phyloP scores from a whole-genome alignment of 2,113 vertebrate species.

The Trematomus loennbergii region DNA sequence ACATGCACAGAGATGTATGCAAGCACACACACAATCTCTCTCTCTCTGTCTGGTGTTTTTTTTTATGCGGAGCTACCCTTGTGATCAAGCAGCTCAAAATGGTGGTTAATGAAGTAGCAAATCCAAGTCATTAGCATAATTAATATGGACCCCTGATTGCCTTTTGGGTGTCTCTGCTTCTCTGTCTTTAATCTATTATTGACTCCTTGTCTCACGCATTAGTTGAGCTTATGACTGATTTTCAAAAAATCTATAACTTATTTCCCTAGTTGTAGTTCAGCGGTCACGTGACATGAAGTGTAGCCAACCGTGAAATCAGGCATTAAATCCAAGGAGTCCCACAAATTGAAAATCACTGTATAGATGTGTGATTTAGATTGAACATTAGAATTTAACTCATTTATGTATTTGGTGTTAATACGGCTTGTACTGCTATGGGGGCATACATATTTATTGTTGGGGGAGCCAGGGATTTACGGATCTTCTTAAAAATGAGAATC shows the following conservation, averaged over 20 bases:
- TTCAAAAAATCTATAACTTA: constrained; percentile 63
- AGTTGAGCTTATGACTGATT: constrained; percentile 64
- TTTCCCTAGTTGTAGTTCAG: constrained; percentile 45
- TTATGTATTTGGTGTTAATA: too few species aligned
- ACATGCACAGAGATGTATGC: constrained; percentile 19
- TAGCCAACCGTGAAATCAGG: constrained; percentile 55
- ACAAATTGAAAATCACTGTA: background rate
- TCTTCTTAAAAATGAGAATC: background rate
- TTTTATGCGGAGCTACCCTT: constrained; percentile 35
- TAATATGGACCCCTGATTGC: constrained; percentile 74
- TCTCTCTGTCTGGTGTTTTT: constrained; percentile 4
- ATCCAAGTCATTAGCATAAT: constrained; percentile 81
- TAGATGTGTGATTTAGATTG: too few species aligned
- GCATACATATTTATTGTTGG: too few species aligned
- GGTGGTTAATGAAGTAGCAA: constrained; percentile 82
- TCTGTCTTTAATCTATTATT: constrained; percentile 52
- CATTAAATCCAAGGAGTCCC: constrained; percentile 41
- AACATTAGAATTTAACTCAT: too few species aligned
- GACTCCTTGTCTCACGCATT: constrained; percentile 55
- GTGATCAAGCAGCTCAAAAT: constrained; percentile 75
- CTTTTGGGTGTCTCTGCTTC: constrained; percentile 52
- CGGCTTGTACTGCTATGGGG: too few species aligned
- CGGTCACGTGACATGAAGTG: constrained; percentile 28
- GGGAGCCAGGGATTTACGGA: too few species aligned
- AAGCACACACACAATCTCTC: constrained; percentile 19